Conservation (phyloP, 2,113 vertebrate species). For the Ptilorrhoa leucosticta region DNA sequence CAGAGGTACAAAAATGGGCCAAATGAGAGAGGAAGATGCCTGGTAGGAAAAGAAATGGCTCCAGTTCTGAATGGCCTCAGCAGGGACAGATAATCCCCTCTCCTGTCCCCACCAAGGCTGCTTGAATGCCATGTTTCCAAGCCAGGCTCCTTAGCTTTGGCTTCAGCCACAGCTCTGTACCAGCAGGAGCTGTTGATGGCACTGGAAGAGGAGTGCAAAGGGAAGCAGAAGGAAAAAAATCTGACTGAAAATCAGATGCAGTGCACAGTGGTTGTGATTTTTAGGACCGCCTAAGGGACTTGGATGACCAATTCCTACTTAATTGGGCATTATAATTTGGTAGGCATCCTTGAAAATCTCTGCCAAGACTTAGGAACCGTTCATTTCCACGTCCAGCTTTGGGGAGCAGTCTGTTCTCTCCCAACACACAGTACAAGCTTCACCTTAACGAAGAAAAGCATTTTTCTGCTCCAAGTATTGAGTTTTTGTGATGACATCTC, state of each 20-base stretch:
- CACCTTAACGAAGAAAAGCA: neutral
- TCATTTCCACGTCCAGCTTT: neutral
- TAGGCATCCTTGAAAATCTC: neutral
- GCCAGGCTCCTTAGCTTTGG: neutral
- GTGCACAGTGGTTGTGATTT: neutral
- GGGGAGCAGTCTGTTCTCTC: neutral
- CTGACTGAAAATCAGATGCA: neutral
- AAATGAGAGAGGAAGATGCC: neutral
- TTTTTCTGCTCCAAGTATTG: neutral
- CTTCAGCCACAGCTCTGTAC: neutral
- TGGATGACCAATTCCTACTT: neutral
- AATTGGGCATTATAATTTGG: neutral
- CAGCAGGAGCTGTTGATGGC: neutral
- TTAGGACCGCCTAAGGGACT: neutral
- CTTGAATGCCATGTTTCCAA: neutral
- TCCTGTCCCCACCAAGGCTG: neutral
- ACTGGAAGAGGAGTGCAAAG: neutral
- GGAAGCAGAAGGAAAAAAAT: neutral
- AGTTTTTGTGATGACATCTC: neutral
- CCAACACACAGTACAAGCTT: neutral
- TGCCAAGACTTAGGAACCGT: neutral
- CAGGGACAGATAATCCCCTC: neutral
- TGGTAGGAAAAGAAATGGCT: rapidly evolving
- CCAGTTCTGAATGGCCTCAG: neutral
- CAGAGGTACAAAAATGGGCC: neutral